Conservation (phyloP, 2,113 vertebrate species). For the Collichthys lucidus region DNA sequence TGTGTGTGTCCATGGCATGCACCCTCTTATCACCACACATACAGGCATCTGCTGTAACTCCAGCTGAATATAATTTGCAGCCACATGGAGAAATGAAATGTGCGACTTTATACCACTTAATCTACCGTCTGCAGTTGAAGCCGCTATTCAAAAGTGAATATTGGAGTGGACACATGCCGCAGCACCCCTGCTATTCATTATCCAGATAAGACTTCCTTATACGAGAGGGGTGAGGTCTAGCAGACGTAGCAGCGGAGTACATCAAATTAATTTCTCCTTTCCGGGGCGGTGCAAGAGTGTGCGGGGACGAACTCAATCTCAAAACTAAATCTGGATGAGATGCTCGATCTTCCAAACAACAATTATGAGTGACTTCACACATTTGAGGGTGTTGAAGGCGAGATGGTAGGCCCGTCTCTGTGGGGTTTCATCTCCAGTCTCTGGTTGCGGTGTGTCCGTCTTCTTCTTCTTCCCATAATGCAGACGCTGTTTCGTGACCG, state of each 20-base stretch:
- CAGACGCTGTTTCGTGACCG: conserved; percentile 69
- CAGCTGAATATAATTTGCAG: conserved; percentile 55
- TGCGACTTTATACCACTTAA: conserved; percentile 64
- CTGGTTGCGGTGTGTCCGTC: conserved; percentile 8
- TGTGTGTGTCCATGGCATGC: conserved; percentile 22
- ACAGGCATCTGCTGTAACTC: conserved; percentile 63
- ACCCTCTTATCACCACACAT: conserved; percentile 67
- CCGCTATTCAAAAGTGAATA: conserved; percentile 58
- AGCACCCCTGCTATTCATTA: conserved; percentile 65
- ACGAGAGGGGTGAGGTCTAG: conserved; percentile 10
- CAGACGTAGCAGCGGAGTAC: conserved; percentile 25
- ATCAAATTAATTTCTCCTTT: conserved; percentile 59
- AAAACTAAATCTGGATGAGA: background rate
- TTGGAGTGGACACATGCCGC: conserved; percentile 59
- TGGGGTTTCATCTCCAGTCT: conserved; percentile 75
- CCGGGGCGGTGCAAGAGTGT: background rate
- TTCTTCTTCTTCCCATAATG: conserved; percentile 77
- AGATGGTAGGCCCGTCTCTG: conserved; percentile 85
- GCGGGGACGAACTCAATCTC: conserved; percentile 1
- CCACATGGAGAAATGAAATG: conserved; percentile 51
- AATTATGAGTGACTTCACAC: conserved; percentile 69
- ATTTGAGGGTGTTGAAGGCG: conserved; percentile 91
- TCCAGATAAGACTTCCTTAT: conserved; percentile 55
- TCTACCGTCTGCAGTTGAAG: conserved; percentile 67
- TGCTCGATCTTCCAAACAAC: background rate